Conservation (phyloP, 2,888 invertebrate genomes). For the Eucera pruinosa region DNA sequence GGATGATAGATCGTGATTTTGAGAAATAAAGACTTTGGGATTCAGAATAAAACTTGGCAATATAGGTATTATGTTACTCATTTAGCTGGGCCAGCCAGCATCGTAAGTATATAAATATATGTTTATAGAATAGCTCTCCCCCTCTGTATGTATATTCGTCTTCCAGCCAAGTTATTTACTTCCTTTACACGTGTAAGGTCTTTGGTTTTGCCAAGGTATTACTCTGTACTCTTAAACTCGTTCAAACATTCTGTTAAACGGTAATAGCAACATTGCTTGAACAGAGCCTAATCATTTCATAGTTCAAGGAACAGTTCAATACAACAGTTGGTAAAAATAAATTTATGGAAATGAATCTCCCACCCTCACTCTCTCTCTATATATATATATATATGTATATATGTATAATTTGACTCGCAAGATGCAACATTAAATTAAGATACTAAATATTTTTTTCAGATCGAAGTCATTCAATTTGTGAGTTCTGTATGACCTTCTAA, state of each 20-base stretch:
- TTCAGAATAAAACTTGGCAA: constrained; percentile 71
- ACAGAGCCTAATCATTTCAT: constrained; percentile 71
- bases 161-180: constrained; percentile 67
- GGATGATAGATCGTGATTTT: constrained; percentile 59
- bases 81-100: constrained; percentile 78
- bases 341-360: constrained; percentile 44
- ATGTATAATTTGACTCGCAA: constrained; percentile 31
- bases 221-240: constrained; percentile 57
- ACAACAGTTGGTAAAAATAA: constrained; percentile 50
- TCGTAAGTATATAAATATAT: constrained; percentile 73
- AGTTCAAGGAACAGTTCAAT: constrained; percentile 68
- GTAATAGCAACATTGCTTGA: constrained; percentile 49
- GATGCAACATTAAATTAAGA: constrained; percentile 22
- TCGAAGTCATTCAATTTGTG: constrained; percentile 61
- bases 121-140: constrained; percentile 69
- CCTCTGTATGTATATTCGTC: constrained; percentile 67
- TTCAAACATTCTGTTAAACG: constrained; percentile 51
- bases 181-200: constrained; percentile 68
- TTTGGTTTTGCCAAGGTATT: constrained; percentile 76
- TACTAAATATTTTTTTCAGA: constrained; percentile 47
- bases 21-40: constrained; percentile 63
- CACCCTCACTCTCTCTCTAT: too few relatives aligned
- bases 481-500: constrained; percentile 70
- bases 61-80: constrained; percentile 67
- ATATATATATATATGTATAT: too few relatives aligned